Base-by-base conservation (phyloP, 2,797 vertebrate genomes). In the Oryzias sinensis region DNA sequence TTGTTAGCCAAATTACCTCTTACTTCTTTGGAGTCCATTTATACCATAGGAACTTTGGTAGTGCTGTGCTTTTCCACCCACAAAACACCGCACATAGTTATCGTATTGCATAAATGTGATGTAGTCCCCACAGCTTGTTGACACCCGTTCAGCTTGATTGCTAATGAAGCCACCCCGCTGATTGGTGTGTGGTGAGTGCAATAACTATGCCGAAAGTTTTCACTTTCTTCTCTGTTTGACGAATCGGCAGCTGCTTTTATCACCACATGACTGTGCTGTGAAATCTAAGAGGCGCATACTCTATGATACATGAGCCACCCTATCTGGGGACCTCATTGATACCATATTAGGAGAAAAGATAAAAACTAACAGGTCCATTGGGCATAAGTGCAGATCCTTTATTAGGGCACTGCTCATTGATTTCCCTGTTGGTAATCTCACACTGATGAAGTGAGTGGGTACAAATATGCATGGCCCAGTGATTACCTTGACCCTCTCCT, bases 381-480 rank as follows among this genome's bases (percentile, higher is more conserved):
- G 80, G 86, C 84, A 80, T 79, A 83, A 89, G 82, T 84, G 83
- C 82, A 80, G 76, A 81, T 70, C 84, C 88, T 88, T 89, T 83
- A 88, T 87, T 86, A 85, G 82, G 75, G 75, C 78, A 79, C 79
- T 79, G 84, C 80, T 87, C 87, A 89, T 89, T 90, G 88, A 91
- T 89, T 90, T 87, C 88, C 81, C 85, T 88, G 87, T 86, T 88
- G 72, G 85, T 88, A 88, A 91, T 91, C 88, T 90, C 69, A 64
- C 76, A 71, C 86, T 86, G 88, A 91, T 90, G 87, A 91, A 90
- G 86, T 88, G 82, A 88, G 86, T 88, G 83, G 88, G 88, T 87
- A 85, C 84, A 87, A 85, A 89, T 90, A 89, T 88, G 86, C 88
- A 89, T 70, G 79, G 82, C 80, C 69, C 79, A 75, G 81, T 90